phyloP scores from a whole-genome alignment of 2,888 invertebrate genomes.

The Sminthurides aquaticus region DNA sequence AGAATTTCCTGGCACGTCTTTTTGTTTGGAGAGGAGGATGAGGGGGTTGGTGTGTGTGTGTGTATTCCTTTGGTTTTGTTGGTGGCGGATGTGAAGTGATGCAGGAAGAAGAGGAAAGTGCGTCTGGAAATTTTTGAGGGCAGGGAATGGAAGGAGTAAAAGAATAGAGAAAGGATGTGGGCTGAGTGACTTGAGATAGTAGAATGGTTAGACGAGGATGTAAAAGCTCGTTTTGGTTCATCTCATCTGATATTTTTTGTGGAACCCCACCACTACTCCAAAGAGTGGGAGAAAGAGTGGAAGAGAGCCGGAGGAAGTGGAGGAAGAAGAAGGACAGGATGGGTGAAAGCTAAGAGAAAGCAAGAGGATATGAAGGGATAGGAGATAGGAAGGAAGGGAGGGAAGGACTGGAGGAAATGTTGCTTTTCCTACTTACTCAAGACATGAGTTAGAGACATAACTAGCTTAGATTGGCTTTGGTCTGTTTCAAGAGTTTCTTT shows the following conservation, averaged over 20 bases:
- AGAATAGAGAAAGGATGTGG: conserved; percentile 1
- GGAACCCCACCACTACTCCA: neutral
- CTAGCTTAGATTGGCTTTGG: too few species aligned
- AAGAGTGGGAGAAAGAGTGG: neutral
- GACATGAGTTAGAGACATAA: too few species aligned
- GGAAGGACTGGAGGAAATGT: too few species aligned
- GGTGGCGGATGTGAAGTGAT: conserved; percentile 16
- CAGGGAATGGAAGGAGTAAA: neutral
- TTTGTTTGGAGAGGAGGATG: conserved; percentile 11
- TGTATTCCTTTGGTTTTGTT: conserved; percentile 16
- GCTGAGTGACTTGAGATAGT: conserved; percentile 14
- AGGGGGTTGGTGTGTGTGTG: neutral
- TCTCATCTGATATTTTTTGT: conserved; percentile 16
- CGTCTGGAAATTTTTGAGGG: neutral
- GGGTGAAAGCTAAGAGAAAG: too few species aligned
- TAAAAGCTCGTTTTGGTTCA: conserved; percentile 21
- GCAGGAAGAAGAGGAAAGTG: conserved; percentile 13
- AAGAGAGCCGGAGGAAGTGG: too few species aligned
- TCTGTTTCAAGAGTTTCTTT: too few species aligned
- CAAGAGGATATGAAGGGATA: too few species aligned
- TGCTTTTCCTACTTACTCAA: too few species aligned
- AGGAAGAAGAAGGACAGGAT: too few species aligned
- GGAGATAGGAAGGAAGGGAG: too few species aligned
- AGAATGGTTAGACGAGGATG: conserved; percentile 8
- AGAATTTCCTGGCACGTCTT: conserved; percentile 19